Conservation (phyloP, 2,888 invertebrate species). For the Panopea generosa region DNA sequence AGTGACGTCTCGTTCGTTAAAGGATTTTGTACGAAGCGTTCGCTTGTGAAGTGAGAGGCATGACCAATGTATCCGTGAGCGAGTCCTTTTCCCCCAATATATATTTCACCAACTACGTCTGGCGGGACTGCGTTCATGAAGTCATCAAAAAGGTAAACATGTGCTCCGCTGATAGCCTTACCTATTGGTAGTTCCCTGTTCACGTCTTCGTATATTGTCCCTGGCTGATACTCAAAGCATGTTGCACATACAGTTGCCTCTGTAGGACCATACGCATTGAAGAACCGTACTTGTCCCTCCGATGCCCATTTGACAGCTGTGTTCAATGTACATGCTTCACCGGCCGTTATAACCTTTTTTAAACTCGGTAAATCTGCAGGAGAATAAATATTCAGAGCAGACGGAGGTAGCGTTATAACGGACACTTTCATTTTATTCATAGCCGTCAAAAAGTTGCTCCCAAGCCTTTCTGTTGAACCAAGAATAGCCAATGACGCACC, state of each 20-base stretch:
- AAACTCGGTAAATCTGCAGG: constrained; percentile 85
- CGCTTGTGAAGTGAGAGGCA: constrained; percentile 87
- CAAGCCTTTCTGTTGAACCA: constrained; percentile 91
- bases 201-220: constrained; percentile 64
- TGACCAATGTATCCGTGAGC: constrained; percentile 91
- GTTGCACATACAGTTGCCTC: constrained; percentile 97
- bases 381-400: constrained; percentile 88
- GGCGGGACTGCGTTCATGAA: constrained; percentile 89
- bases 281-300: constrained; percentile 89
- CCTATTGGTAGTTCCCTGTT: constrained; percentile 93
- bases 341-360: constrained; percentile 94
- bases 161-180: constrained; percentile 91
- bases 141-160: constrained; percentile 92
- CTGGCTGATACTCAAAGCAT: constrained; percentile 88
- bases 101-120: constrained; percentile 92
- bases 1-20: constrained; percentile 70
- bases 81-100: constrained; percentile 92
- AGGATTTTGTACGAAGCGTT: constrained; percentile 78
- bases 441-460: constrained; percentile 90
- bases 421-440: constrained; percentile 88
- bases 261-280: constrained; percentile 96
- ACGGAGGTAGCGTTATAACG: constrained; percentile 90
- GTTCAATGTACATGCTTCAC: constrained; percentile 91
- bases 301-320: constrained; percentile 92
- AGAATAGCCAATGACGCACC: constrained; percentile 91